Base-by-base conservation (phyloP, 2,888 invertebrate genomes). In the Lepeophtheirus nordmannii region DNA sequence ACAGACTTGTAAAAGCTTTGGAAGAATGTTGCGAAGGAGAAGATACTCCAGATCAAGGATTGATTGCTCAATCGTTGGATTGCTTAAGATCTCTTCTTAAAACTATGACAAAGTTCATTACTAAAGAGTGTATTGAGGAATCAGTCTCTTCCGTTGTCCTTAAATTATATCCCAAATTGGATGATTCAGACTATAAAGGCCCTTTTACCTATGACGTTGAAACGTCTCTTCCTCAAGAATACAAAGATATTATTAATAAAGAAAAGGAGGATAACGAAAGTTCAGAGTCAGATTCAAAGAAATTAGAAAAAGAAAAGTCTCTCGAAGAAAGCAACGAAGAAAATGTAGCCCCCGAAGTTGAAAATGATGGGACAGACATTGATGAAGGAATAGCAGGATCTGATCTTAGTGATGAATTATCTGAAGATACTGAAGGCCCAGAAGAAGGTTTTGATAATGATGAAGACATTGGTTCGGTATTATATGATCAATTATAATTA, bases 371-470 rank as follows among this genome's bases (percentile, higher is more conserved):
- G n/a, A 53, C 53, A 1, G 57, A 57, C 12, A 57, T 22, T 2
- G 23, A 14, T 57, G 22, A 20, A 20, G 10, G 23, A 57, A n/a
- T 22, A 11, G 57, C 20, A 2, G 57, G 20, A 53, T 17, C 22
- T 1, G 57, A 57, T 30, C 20, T 10, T 8, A 20, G 23, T 11
- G 20, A 20, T 1, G 10, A 22, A n/a, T 20, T 30, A 57, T 57
- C 57, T 1, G 57, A 57, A 11, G 57, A 20, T n/a, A 57, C 57
- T 30, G 57, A 57, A 11, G 57, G 57, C 1, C 57, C 57, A 11
- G 57, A 57, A 14, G 57, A 57, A 57, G 57, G 57, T 12, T 57
- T 22, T 30, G 57, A 57, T 10, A 30, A 57, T 57, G 57, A 57
- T 11, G 22, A 57, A 57, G 20, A 20, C 57, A 57, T 30, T 22